Conservation (phyloP, 2,113 vertebrate species). For the Salvelinus fontinalis region DNA sequence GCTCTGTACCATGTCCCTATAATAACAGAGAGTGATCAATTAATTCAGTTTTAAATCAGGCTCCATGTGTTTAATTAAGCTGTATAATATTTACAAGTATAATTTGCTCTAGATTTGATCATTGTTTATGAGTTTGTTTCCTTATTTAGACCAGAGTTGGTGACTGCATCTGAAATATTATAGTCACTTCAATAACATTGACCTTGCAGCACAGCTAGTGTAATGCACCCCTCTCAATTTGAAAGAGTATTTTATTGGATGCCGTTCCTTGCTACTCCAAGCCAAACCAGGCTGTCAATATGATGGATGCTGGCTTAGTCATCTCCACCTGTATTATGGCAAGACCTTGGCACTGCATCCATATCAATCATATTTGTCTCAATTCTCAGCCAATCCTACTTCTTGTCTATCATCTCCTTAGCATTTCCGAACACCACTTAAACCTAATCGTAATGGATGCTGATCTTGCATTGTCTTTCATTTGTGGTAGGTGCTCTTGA, state of each 20-base stretch:
- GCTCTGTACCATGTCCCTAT: conserved; percentile 61
- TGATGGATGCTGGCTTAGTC: conserved; percentile 1
- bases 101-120: too few relatives aligned
- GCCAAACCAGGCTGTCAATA: not conserved
- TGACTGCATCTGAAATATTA: conserved; percentile 4
- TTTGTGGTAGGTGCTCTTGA: not conserved
- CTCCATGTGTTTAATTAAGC: too few relatives aligned
- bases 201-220: conserved; percentile 2
- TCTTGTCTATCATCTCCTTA: not conserved
- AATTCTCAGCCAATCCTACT: not conserved
- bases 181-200: not conserved
- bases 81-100: too few relatives aligned
- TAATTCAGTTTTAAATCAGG: too few relatives aligned
- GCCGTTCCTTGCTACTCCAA: not conserved
- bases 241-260: conserved; percentile 17
- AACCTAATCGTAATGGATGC: not conserved
- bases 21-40: not conserved
- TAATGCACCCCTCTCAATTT: not conserved
- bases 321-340: conserved; percentile 1
- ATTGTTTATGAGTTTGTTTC: not conserved
- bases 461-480: not conserved
- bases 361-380: conserved; percentile 3
- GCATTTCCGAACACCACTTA: not conserved
- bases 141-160: not conserved
- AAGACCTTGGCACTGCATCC: not conserved